phyloP scores from a whole-genome alignment of 1,140 invertebrate species.

The Drosophila arizonae region DNA sequence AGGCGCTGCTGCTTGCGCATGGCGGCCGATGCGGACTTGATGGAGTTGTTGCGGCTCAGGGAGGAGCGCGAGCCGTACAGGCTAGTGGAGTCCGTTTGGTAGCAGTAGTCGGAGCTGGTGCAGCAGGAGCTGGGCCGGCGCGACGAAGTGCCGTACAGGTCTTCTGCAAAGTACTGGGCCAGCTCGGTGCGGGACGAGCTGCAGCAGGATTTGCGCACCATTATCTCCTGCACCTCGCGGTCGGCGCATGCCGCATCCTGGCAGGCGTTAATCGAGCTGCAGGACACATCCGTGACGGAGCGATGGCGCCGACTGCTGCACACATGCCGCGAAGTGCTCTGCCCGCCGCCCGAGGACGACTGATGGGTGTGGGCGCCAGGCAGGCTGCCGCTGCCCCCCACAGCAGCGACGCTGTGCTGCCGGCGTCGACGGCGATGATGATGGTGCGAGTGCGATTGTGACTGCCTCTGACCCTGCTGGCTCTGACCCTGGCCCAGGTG shows the following conservation, averaged over 20 bases:
- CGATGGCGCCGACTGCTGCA: conserved; percentile 71
- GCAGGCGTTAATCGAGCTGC: conserved; percentile 61
- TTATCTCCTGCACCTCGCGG: conserved; percentile 74
- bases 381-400: conserved; percentile 64
- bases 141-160: conserved; percentile 71
- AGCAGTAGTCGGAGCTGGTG: conserved; percentile 81
- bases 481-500: conserved; percentile 29
- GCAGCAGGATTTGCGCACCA: conserved; percentile 67
- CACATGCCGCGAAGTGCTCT: conserved; percentile 38
- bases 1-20: conserved; percentile 66
- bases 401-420: conserved; percentile 52
- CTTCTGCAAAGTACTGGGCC: conserved; percentile 78
- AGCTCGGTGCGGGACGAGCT: conserved; percentile 70
- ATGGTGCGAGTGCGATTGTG: conserved; percentile 35
- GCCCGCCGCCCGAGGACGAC: conserved; percentile 13
- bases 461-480: conserved; percentile 19
- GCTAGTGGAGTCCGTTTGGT: conserved; percentile 80
- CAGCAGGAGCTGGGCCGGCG: conserved; percentile 75
- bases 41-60: conserved; percentile 77
- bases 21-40: conserved; percentile 75
- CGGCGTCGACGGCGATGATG: conserved; percentile 56
- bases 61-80: conserved; percentile 78
- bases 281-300: conserved; percentile 74
- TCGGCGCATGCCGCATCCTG: conserved; percentile 71
- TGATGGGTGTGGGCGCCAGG: conserved; percentile 57